Evolutionary conservation across 92 coral and sea anemone genomes (phyloP).

Genomic region (Phenganax subtilis): DNA sequence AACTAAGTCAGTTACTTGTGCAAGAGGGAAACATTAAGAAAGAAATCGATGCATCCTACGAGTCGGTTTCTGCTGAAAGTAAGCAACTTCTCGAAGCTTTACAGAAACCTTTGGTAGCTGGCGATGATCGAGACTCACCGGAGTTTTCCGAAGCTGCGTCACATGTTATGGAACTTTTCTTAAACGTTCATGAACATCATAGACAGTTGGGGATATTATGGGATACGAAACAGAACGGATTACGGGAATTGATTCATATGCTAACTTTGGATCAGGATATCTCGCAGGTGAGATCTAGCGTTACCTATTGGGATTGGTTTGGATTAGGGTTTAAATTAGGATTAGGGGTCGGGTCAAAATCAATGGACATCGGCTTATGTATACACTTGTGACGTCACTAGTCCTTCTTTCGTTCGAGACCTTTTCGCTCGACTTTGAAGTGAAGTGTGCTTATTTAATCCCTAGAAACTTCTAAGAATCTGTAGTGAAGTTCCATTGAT

Average conservation of each 20-base stretch:
- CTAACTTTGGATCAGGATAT: constrained; percentile 98
- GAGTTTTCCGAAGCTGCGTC: constrained; percentile 95
- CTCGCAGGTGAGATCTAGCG: constrained; percentile 68
- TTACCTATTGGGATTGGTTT: not conserved
- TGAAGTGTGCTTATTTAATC: not conserved
- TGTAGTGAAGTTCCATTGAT: not conserved
- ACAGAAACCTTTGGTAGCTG: constrained; percentile 74
- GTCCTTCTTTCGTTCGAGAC: too few relatives aligned
- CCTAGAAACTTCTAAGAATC: constrained; percentile 23
- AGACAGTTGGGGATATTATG: constrained; percentile 88
- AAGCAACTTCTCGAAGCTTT: constrained; percentile 87
- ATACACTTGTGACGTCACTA: too few relatives aligned
- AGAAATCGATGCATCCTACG: constrained; percentile 83
- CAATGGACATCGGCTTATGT: not conserved
- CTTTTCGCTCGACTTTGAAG: too few relatives aligned
- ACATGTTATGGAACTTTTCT: constrained; percentile 94
- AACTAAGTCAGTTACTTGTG: constrained; percentile 60
- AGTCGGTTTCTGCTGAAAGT: constrained; percentile 86
- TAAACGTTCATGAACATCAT: constrained; percentile 95
- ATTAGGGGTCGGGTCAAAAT: not conserved
- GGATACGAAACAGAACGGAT: constrained; percentile 69
- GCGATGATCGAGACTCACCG: constrained; percentile 84
- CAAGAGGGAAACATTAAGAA: constrained; percentile 67
- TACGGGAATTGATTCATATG: constrained; percentile 81
- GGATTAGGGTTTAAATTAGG: too few relatives aligned